Evolutionary conservation across 2,888 invertebrate genomes (phyloP), one percentile per base, ranked within the genome.

Genomic region (Mantis religiosa): DNA sequence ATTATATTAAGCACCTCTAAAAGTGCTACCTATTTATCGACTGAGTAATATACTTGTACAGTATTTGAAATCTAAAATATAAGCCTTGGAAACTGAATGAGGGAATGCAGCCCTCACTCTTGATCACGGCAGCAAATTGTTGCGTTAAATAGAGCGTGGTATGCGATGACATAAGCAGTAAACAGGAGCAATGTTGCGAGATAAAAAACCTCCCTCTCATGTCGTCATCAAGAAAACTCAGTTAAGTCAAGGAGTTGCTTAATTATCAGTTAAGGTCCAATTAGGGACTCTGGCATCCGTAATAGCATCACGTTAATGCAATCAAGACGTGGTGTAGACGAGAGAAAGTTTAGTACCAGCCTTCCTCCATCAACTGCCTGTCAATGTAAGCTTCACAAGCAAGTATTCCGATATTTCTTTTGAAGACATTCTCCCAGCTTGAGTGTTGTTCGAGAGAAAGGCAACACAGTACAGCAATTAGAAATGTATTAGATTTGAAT

Each of bases 201-300:
- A 71, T 71, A 71, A 71, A 71, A 71, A 71, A 20, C 54, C 54
- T 71, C 54, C 20, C 54, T 71, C 54, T 71, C 54, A 71, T 71
- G 54, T 71, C 15, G 20, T n/a, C 47, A 41, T 28, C 28, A 30
- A 47, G 82, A 47, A 88, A 88, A 88, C 88, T 88, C 34, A 41
- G 88, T 88, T 88, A 88, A 86, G 88, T 85, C 82, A 20, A 82
- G 81, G 81, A 81, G 86, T 27, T 81, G 28, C 88, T 88, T 88
- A 88, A 88, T 89, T 88, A 89, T 89, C 89, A 88, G 88, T 88
- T 89, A 89, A 89, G 87, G 84, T 47, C 88, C 84, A 89, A 88
- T 89, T 89, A 89, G 86, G 85, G 54, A n/a, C 82, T 86, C 88
- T 85, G 88, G 88, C 87, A 34, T 88, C 81, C 28, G 85, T 89